These are phyloP conservation scores for Cataglyphis cursor DNA, from an alignment of 2,888 invertebrate species.

Conservation along the genomic window DNA sequence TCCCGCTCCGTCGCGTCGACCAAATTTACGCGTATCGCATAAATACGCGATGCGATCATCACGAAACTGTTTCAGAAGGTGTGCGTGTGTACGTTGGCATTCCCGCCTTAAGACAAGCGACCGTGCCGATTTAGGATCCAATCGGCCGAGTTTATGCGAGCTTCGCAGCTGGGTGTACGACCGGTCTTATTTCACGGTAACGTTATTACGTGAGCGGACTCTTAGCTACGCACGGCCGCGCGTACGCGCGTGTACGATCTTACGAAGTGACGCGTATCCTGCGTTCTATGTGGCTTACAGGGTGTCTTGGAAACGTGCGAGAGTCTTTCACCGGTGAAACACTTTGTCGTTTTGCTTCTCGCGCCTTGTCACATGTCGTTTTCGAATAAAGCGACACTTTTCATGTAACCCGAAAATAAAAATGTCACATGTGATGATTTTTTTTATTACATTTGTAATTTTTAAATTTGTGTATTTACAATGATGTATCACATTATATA, in stretches of 20 bases:
- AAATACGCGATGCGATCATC: conserved; percentile 77
- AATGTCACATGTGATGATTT: not conserved
- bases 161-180: conserved; percentile 79
- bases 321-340: conserved; percentile 2
- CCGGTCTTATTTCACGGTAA: conserved; percentile 79
- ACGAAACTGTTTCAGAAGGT: conserved; percentile 71
- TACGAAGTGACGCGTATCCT: conserved; percentile 63
- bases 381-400: not conserved
- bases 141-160: conserved; percentile 81
- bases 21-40: conserved; percentile 78
- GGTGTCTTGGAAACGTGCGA: conserved; percentile 69
- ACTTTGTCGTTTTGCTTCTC: not conserved
- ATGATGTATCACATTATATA: not conserved
- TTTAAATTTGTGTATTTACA: too few species aligned
- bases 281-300: conserved; percentile 56
- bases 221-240: conserved; percentile 40
- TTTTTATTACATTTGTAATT: not conserved
- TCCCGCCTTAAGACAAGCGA: conserved; percentile 77
- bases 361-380: not conserved
- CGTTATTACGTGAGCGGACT: conserved; percentile 74
- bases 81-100: conserved; percentile 72
- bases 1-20: conserved; percentile 58
- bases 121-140: conserved; percentile 81
- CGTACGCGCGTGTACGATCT: conserved; percentile 67
- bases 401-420: not conserved